These are phyloP conservation scores for Rattus norvegicus DNA, from an alignment of 2,113 vertebrate species.

Conservation along the genomic window GRCr8 NC_086039.1:137760001-137760500, in stretches of 20 bases:
- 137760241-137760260: background rate
- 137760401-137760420: background rate
- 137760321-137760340: background rate
- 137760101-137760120: background rate
- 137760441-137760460: constrained; percentile 1
- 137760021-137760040: constrained; percentile 51
- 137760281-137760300: background rate
- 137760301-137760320: background rate
- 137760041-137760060: constrained; percentile 21
- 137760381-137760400: background rate
- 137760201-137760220: background rate
- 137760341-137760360: background rate
- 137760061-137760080: background rate
- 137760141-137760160: background rate
- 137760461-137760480: background rate
- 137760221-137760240: background rate
- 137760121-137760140: constrained; percentile 32
- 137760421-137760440: background rate
- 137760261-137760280: background rate
- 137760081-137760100: background rate
- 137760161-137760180: background rate
- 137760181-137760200: background rate
- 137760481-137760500: background rate
- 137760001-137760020: constrained; percentile 55
- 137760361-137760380: background rate